Base-by-base conservation (phyloP, 2,888 invertebrate species). In the Quadriops clusia region DNA sequence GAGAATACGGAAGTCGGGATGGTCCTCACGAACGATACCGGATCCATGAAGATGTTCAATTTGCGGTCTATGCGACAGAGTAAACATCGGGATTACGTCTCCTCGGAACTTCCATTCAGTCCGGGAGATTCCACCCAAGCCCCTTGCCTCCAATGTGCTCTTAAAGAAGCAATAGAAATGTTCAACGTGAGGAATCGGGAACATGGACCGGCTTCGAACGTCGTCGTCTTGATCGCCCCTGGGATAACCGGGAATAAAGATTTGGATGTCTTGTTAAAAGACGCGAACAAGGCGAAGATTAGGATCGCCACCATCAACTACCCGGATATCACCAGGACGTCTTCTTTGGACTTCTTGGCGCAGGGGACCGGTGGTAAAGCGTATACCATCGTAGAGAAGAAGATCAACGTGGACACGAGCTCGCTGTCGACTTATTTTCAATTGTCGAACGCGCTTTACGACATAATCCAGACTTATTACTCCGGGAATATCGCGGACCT, bases 291-390 rank as follows among this genome's bases (percentile, higher is more conserved):
- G 16, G 51, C 60, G 13, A 61, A 63, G 37, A 63, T 69, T 3
- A 58, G 60, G 36, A 58, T 72, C 10, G 64, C 67, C 1, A 66
- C 69, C 1, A 62, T 72, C 25, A 70, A 68, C 39, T 71, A 68
- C 46, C 70, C 72, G 1, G 54, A 54, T n/a, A 49, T 67, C 10
- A 49, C 59, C 0, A 45, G 65, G 26, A 47, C 54, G 2, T 51
- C 56, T 22, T 58, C 65, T 3, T 50, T 71, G 9, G 65, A 70
- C 39, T 48, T 51, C 15, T 44, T 71, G 20, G 64, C 68, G 1
- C 48, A 56, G 20, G 51, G 55, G 28, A 68, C 64, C 1, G 54
- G 50, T 24, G 68, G 64, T 11, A 51, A 51, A 7, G 55, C 65
- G 5, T 69, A 65, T 41, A 65, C 67, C 0, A 63, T 72, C 2